These are phyloP conservation scores for Dione juno DNA, from an alignment of 2,888 invertebrate genomes.

Conservation along the genomic window DNA sequence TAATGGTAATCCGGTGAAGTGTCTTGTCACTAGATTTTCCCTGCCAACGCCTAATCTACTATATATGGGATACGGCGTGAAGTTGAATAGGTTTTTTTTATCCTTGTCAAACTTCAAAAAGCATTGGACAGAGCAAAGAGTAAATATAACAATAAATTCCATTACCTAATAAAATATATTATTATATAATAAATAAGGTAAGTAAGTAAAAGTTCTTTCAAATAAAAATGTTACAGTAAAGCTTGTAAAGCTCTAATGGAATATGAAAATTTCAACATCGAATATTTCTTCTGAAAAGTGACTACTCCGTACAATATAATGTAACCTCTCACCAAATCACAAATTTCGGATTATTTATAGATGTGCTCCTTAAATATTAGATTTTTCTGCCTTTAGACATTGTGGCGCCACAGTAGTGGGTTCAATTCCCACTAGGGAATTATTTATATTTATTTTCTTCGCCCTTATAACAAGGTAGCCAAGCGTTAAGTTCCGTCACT, in stretches of 20 bases:
- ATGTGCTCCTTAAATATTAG: not conserved
- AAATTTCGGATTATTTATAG: not conserved
- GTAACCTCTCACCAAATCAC: not conserved
- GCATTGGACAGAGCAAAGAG: not conserved
- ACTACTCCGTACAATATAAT: not conserved
- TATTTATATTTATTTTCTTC: too few relatives aligned
- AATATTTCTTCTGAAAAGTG: not conserved
- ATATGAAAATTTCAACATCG: not conserved
- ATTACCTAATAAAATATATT: slow-evolving; percentile 1
- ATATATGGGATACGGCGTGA: too few relatives aligned
- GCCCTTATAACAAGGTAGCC: not conserved
- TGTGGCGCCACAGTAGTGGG: not conserved
- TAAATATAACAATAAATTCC: not conserved
- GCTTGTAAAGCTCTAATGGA: not conserved
- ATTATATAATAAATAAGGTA: too few relatives aligned
- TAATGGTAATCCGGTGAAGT: too few relatives aligned
- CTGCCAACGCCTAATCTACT: too few relatives aligned
- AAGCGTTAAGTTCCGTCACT: not conserved
- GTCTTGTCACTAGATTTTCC: too few relatives aligned
- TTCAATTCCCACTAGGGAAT: not conserved
- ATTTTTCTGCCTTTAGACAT: not conserved
- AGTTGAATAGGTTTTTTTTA: too few relatives aligned
- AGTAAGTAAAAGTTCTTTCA: not conserved
- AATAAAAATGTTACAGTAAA: not conserved
- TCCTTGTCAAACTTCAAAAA: too few relatives aligned